Evolutionary conservation across 2,888 invertebrate genomes (phyloP), one percentile per base, ranked within the genome.

Genomic region (Lampropteryx suffumata): DNA sequence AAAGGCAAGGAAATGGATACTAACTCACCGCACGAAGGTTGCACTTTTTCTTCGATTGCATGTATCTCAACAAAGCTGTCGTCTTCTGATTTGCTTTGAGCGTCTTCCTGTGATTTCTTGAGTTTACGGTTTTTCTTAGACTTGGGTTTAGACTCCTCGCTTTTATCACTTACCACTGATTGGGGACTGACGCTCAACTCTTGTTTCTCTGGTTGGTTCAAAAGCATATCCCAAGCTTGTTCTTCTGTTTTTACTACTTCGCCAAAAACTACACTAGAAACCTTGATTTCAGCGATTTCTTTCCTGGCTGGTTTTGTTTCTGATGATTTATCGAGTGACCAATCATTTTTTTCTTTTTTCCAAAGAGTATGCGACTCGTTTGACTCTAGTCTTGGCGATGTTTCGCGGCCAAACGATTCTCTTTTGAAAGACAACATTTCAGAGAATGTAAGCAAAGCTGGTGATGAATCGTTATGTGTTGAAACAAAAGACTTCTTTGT

Each of bases 41-140:
- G 76, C 29, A 79, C 76, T 45, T 82, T 84, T 41, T 88, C 84
- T 57, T 89, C 87, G 28, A 90, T 89, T 0, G 84, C 81, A 55
- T 89, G 90, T 64, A 90, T 90, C 70, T 90, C 90, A 30, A 90
- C 78, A 60, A 90, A 90, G 58, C 86, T 88, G 42, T 90, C 85
- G 44, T 87, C 89, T 48, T 84, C 84, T 3, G 75, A 77, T 62
- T 80, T 81, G 8, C 71, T 55, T 43, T 76, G 74, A 27, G 64
- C 56, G 14, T 85, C 86, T 5, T 89, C 88, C 28, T 74, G 77
- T 3, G 65, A 46, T 59, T 84, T 84, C 43, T 79, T 85, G 7
- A 57, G 43, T 67, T 80, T 90, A 10, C 85, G 78, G 51, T 64
- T 73, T 65, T 73, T 86, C 61, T 82, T 89, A 21, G 72, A 61